Conservation (phyloP, 2,888 invertebrate genomes). For the Amiota mariae region DNA sequence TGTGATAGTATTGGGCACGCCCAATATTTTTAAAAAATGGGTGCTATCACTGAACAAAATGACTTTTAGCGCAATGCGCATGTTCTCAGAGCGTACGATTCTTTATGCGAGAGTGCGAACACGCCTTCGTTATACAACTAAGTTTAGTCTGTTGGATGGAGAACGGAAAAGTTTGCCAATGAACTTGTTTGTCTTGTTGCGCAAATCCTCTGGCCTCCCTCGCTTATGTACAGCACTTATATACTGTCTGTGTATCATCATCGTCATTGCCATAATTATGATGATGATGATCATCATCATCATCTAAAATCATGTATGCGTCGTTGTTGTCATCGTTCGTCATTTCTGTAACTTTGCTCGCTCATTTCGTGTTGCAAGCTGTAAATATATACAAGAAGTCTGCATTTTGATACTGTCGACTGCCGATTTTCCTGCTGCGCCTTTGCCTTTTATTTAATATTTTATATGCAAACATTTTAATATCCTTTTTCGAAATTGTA, state of each 20-base stretch:
- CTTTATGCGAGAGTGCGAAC: neutral
- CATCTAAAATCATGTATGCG: neutral
- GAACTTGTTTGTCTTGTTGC: conserved; percentile 41
- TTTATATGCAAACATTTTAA: conserved; percentile 60
- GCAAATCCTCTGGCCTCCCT: conserved; percentile 5
- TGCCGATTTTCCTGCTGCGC: conserved; percentile 19
- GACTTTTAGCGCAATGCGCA: neutral
- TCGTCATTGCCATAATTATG: conserved; percentile 25
- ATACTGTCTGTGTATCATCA: conserved; percentile 10
- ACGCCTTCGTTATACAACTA: neutral
- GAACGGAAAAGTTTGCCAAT: conserved; percentile 31
- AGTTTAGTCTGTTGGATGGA: neutral
- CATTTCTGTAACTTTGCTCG: conserved; percentile 62
- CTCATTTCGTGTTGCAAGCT: conserved; percentile 55
- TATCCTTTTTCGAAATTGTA: conserved; percentile 51
- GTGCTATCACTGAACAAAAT: conserved; percentile 48
- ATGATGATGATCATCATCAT: neutral
- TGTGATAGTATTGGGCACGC: conserved; percentile 54
- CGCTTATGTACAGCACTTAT: neutral
- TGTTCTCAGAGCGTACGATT: neutral
- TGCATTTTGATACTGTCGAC: conserved; percentile 6
- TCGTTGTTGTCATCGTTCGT: conserved; percentile 44
- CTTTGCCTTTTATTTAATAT: conserved; percentile 49
- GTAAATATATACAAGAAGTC: conserved; percentile 38
- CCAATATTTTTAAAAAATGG: conserved; percentile 63